Conservation (phyloP, 2,113 vertebrate genomes). For the Bos taurus region DNA sequence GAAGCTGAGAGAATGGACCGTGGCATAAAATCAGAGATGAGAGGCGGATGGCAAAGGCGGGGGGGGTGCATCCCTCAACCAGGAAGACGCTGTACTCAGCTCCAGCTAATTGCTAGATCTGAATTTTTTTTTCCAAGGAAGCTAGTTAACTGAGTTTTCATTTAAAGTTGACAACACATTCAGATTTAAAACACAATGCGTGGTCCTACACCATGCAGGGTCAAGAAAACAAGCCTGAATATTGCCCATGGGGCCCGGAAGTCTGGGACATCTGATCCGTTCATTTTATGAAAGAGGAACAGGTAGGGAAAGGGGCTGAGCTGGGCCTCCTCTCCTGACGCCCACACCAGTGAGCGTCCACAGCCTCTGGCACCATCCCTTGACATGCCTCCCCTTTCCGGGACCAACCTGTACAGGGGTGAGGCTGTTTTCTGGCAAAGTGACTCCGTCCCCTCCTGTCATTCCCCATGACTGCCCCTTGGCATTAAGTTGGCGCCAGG, state of each 20-base stretch:
- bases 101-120: not conserved
- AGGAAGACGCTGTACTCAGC: not conserved
- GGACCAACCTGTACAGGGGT: no score
- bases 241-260: not conserved
- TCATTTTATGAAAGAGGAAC: not conserved
- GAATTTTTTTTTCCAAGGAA: not conserved
- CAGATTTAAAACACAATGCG: not conserved
- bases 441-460: not conserved
- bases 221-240: not conserved
- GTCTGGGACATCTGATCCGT: not conserved
- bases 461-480: not conserved
- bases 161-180: not conserved
- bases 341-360: not conserved
- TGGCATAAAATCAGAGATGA: not conserved
- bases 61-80: no score
- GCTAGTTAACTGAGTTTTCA: not conserved
- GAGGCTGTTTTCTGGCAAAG: not conserved
- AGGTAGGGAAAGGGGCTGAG: no score
- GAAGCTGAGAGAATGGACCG: not conserved
- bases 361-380: not conserved
- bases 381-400: not conserved
- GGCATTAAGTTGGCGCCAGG: not conserved
- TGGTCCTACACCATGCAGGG: not conserved
- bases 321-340: not conserved
- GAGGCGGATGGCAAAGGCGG: accelerated